Evolutionary conservation across 2,113 vertebrate species (phyloP), one percentile per base, ranked within the genome.

Genomic region (Pseudopipra pipra): DNA sequence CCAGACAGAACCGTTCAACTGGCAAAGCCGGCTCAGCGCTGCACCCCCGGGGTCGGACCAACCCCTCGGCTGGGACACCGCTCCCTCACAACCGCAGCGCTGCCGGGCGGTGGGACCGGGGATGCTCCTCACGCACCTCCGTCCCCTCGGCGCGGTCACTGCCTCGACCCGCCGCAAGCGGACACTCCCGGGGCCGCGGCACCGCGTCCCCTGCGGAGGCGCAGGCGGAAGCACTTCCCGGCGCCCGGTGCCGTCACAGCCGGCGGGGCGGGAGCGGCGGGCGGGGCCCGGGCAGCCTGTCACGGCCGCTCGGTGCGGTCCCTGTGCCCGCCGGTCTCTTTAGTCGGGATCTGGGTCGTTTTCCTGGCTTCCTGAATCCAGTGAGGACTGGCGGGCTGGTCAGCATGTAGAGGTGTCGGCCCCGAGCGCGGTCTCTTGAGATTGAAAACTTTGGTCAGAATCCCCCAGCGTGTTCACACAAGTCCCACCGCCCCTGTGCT

Each of bases 341-440:
- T 11, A 0, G 2, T 12, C 1, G 5, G 62, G 8, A 14, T 8
- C 4, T 0, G 2, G 14, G 4, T 3, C 1, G 1, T 5, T 15
- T 10, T 19, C 9, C 9, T 5, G 41, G 6, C 3, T 39, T 39
- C 6, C 9, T 5, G 37, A 9, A 1, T 12, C 6, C 1, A 0
- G 6, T 2, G 37, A 1, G 27, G 33, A 3, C 9, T 35, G 35
- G 23, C 3, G 44, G n/a, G 25, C 14, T 2, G 4, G 33, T 33
- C 31, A 9, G 23, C 35, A 0, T 3, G 6, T 5, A 0, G 13
- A 6, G 8, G 14, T 18, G 46, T 2, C 31, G 8, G 31, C 14
- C 58, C 10, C 5, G 13, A 66, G 27, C 9, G 1, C 1, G 30
- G 6, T 4, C 14, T 21, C 18, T 18, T 18, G 51, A 8, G 43